phyloP scores from a whole-genome alignment of 2,888 invertebrate genomes.

The Apodemia hepburni region DNA sequence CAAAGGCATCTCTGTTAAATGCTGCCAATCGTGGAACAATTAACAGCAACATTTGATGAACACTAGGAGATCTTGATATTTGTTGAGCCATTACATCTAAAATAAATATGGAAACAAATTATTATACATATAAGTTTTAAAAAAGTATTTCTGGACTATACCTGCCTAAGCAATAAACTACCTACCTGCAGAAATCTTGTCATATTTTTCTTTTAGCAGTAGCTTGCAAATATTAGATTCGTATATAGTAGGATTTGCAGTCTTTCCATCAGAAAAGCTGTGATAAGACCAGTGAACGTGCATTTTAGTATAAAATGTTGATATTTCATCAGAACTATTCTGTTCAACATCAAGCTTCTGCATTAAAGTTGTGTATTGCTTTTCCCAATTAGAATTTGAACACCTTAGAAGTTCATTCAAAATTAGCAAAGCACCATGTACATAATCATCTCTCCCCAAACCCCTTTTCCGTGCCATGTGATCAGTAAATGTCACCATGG shows the following conservation, averaged over 20 bases:
- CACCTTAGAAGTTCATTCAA: slow-evolving; percentile 96
- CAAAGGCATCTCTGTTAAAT: slow-evolving; percentile 91
- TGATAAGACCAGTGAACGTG: slow-evolving; percentile 51
- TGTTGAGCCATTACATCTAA: slow-evolving; percentile 91
- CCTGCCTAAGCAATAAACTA: slow-evolving; percentile 16
- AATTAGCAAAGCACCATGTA: slow-evolving; percentile 95
- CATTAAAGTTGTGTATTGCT: slow-evolving; percentile 87
- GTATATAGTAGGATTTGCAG: slow-evolving; percentile 63
- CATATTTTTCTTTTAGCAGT: slow-evolving; percentile 91
- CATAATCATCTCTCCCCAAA: slow-evolving; percentile 91
- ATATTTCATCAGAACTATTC: slow-evolving; percentile 71
- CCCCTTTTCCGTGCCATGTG: slow-evolving; percentile 76
- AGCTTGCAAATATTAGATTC: slow-evolving; percentile 94
- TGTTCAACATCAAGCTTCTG: slow-evolving; percentile 76
- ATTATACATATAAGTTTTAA: background rate
- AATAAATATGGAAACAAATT: slow-evolving; percentile 31
- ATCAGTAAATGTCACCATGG: slow-evolving; percentile 88
- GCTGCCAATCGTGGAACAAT: slow-evolving; percentile 95
- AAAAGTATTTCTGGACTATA: background rate
- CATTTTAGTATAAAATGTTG: slow-evolving; percentile 73
- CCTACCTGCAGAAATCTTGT: slow-evolving; percentile 84
- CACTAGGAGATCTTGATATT: slow-evolving; percentile 86
- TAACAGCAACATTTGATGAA: slow-evolving; percentile 92
- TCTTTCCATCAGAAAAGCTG: slow-evolving; percentile 55
- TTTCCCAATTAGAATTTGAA: slow-evolving; percentile 93